Evolutionary conservation across 1,140 invertebrate species (phyloP), one percentile per base, ranked within the genome.

Genomic region (Drosophila rhopaloa): DNA sequence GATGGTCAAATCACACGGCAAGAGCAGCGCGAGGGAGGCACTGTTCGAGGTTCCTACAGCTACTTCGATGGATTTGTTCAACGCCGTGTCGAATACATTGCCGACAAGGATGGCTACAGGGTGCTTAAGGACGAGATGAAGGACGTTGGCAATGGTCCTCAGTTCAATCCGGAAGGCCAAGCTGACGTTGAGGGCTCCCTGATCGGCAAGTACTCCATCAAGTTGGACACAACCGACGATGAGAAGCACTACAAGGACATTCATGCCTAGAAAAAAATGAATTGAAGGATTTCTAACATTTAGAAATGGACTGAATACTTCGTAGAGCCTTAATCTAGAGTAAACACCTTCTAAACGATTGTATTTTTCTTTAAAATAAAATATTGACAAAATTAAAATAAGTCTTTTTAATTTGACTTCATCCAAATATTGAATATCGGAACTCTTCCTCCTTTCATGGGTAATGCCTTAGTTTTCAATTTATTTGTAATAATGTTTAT

Each of bases 91-190:
- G 84, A 93, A 53, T 95, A 95, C 75, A 93, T 92, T 53, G 94
- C 94, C 78, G 94, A 95, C 81, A 93, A 94, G 79, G 93, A 94
- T 61, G 94, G 94, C 60, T 95, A 94, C 89, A 86, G 94, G 75
- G 93, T 95, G 19, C 72, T 93, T 4, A 93, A 92, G 70, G 93
- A 94, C 61, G 91, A 92, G 19, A 91, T 86, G 59, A 81, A 94
- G 73, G 91, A 93, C 3, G 93, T 94, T 66, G 93, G 93, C 19
- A 74, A 93, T 38, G 94, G 94, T 11, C 94, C 94, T 9, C 43
- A 81, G 6, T 82, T 93, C 57, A 92, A 94, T 80, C 67, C 80
- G 5, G 76, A 93, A 1, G 94, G 94, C 5, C 81, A 91, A 59
- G 94, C 93, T 55, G 90, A 93, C 58, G 91, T 94, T 0, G 78